These are phyloP conservation scores for Teleiodes luculella DNA, from an alignment of 2,888 invertebrate species.

Conservation along the genomic window DNA sequence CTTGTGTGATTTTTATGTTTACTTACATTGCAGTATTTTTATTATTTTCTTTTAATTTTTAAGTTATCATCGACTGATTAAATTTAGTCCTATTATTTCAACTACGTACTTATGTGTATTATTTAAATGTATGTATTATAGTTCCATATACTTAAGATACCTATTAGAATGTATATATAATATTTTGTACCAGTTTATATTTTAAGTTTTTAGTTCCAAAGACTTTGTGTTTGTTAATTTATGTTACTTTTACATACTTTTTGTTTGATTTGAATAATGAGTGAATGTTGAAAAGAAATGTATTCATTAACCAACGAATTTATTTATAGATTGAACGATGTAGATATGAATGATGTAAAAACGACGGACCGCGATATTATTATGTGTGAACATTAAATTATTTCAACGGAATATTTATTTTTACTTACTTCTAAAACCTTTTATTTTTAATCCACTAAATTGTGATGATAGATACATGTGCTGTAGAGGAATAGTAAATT, in stretches of 20 bases:
- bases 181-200: slow-evolving; percentile 44
- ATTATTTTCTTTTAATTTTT: slow-evolving; percentile 20
- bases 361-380: slow-evolving; percentile 21
- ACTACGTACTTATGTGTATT: slow-evolving; percentile 25
- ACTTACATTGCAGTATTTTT: slow-evolving; percentile 23
- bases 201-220: slow-evolving; percentile 65
- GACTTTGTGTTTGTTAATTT: slow-evolving; percentile 42
- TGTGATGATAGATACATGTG: too few relatives aligned
- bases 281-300: slow-evolving; percentile 57
- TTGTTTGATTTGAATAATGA: slow-evolving; percentile 29
- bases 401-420: background rate
- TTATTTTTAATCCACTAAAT: too few relatives aligned
- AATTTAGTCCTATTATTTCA: slow-evolving; percentile 24
- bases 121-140: slow-evolving; percentile 19
- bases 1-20: slow-evolving; percentile 5
- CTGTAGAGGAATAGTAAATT: too few relatives aligned
- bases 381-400: background rate
- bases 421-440: too few relatives aligned
- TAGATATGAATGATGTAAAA: slow-evolving; percentile 28
- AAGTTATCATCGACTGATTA: slow-evolving; percentile 20
- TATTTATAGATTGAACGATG: slow-evolving; percentile 29
- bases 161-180: slow-evolving; percentile 10
- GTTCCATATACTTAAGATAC: background rate
- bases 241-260: slow-evolving; percentile 34
- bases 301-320: slow-evolving; percentile 45